Conservation (phyloP, 2,888 invertebrate genomes). For the Neoscelio sp. region DNA sequence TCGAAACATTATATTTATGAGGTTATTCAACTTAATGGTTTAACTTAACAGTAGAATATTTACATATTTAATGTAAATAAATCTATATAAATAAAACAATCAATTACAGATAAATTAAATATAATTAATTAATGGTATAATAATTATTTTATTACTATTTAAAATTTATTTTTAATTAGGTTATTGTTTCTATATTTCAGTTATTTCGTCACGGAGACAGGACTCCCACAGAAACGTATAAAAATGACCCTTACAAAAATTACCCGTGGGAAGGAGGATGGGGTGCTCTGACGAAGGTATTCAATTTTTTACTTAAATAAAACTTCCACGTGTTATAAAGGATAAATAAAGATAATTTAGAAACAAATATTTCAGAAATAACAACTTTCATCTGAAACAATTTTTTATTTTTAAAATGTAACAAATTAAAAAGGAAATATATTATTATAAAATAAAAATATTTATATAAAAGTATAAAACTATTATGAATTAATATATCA, state of each 20-base stretch:
- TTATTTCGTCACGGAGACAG: slow-evolving; percentile 93
- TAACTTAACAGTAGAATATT: too few relatives aligned
- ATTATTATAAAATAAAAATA: too few relatives aligned
- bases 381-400: too few relatives aligned
- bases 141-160: not conserved
- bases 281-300: slow-evolving; percentile 91
- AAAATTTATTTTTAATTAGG: not conserved
- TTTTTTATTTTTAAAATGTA: not conserved
- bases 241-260: slow-evolving; percentile 91
- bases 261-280: slow-evolving; percentile 92
- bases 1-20: too few relatives aligned
- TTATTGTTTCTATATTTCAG: slow-evolving; percentile 83
- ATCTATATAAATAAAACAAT: too few relatives aligned
- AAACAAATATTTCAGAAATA: not conserved
- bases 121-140: not conserved
- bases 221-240: slow-evolving; percentile 90
- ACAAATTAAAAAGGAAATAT: not conserved
- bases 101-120: too few relatives aligned
- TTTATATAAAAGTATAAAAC: too few relatives aligned
- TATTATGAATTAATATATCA: slow-evolving; percentile 1
- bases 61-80: too few relatives aligned
- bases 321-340: too few relatives aligned
- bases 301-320: not conserved
- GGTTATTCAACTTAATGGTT: too few relatives aligned
- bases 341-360: too few relatives aligned